Percentiles rank a stretch among this genome's conserved stretches.
These are phyloP conservation scores for Babyrousa celebensis DNA, from an alignment of 2,797 vertebrate genomes.

Conservation along the genomic window DNA sequence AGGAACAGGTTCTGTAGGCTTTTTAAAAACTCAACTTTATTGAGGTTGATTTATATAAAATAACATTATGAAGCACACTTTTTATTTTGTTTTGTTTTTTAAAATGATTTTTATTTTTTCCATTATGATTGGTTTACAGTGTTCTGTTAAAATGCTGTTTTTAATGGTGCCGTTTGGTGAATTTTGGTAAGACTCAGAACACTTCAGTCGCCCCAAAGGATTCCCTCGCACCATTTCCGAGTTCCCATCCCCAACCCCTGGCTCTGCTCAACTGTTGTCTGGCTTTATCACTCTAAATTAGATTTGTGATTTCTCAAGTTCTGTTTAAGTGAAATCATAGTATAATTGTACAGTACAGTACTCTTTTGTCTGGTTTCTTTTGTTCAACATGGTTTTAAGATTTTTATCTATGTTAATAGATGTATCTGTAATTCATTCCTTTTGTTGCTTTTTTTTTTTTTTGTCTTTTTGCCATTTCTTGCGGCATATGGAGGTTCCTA, in stretches of 20 bases:
- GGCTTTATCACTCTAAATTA: not conserved
- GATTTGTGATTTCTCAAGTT: not conserved
- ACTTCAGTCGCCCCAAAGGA: not conserved
- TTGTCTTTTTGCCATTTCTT: no score
- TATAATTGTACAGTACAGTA: not conserved
- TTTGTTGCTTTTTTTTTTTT: not conserved
- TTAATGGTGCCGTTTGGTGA: not conserved
- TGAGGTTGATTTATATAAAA: not conserved
- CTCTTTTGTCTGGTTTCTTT: not conserved
- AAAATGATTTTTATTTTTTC: no score
- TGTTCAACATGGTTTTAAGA: not conserved
- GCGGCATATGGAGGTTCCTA: no score
- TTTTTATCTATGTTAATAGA: not conserved
- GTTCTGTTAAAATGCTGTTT: not conserved
- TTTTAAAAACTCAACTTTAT: not conserved
- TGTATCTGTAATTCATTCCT: not conserved
- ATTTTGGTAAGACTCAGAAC: constrained; percentile 1
- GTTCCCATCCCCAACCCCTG: not conserved
- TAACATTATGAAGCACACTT: not conserved
- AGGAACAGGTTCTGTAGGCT: not conserved
- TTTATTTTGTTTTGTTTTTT: no score
- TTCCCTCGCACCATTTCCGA: not conserved
- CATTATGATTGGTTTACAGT: no score
- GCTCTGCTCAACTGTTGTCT: no score
- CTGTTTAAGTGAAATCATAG: not conserved